A percentile compares a stretch with the other conserved stretches of the same genome.
These are phyloP conservation scores for Brachionus manjavacas DNA, from an alignment of 1,140 invertebrate genomes.

Conservation along the genomic window DNA sequence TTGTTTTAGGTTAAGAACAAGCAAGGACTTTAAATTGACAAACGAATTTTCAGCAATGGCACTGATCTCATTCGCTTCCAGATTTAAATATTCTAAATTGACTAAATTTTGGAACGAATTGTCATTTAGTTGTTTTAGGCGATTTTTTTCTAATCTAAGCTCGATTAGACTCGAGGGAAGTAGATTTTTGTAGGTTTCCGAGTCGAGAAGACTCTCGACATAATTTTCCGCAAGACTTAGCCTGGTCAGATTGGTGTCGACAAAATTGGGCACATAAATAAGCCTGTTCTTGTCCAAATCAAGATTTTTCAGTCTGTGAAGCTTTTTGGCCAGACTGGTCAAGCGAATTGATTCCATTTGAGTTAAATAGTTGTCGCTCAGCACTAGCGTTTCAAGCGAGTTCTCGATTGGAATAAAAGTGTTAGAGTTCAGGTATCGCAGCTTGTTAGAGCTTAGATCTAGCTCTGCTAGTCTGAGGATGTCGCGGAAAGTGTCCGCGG, in stretches of 20 bases:
- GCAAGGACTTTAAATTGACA: constrained; percentile 11
- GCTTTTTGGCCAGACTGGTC: background rate
- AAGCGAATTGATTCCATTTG: constrained; percentile 32
- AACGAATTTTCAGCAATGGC: constrained; percentile 36
- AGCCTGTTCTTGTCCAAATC: background rate
- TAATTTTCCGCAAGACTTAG: background rate
- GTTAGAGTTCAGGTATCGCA: constrained; percentile 7
- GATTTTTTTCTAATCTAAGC: background rate
- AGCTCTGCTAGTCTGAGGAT: background rate
- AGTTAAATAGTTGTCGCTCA: constrained; percentile 8
- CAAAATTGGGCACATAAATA: constrained; percentile 26
- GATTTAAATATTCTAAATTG: constrained; percentile 36
- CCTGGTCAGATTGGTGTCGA: background rate
- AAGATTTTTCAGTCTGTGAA: background rate
- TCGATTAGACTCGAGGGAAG: background rate
- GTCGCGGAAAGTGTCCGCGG: constrained; percentile 6
- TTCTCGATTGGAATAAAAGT: constrained; percentile 33
- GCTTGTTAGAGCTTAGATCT: constrained; percentile 23
- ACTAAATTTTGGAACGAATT: constrained; percentile 39
- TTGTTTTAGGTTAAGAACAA: background rate
- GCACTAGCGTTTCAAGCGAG: background rate
- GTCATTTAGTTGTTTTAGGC: constrained; percentile 35
- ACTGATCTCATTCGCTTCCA: constrained; percentile 26
- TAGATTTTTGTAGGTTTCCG: background rate
- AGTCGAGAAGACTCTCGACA: constrained; percentile 7